phyloP scores from a whole-genome alignment of 1,140 invertebrate species.

The Pogonomyrmex barbatus region DNA sequence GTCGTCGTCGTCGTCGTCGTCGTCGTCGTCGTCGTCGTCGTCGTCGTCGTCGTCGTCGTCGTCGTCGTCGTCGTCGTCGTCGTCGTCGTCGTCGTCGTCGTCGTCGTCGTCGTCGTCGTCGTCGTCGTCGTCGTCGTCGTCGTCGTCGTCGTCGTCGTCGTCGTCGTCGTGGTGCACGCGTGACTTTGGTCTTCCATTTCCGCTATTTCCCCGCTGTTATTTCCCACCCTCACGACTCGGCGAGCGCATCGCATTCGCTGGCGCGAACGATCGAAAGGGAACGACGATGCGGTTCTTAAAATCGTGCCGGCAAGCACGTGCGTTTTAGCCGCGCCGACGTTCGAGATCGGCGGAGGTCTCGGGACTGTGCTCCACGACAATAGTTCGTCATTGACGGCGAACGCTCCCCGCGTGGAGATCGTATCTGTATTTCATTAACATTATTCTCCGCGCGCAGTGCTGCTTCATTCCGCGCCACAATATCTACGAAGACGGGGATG shows the following conservation, averaged over 20 bases:
- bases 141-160: no score
- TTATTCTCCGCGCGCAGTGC: slow-evolving; percentile 83
- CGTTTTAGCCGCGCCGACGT: slow-evolving; percentile 9
- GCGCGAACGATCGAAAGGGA: slow-evolving; percentile 5
- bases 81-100: no score
- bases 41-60: neutral
- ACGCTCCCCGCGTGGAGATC: slow-evolving; percentile 82
- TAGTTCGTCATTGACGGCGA: slow-evolving; percentile 59
- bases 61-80: no score
- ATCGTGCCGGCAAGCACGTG: neutral
- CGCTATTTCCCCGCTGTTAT: neutral
- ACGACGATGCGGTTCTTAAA: slow-evolving; percentile 44
- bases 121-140: no score
- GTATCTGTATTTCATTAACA: slow-evolving; percentile 87
- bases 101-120: neutral
- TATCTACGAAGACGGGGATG: slow-evolving; percentile 32
- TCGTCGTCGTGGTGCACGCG: neutral
- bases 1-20: neutral
- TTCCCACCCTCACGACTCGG: neutral
- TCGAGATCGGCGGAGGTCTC: neutral
- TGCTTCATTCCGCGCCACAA: slow-evolving; percentile 27
- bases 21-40: no score
- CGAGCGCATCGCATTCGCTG: slow-evolving; percentile 1
- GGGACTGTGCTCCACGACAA: slow-evolving; percentile 49
- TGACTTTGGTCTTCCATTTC: slow-evolving; percentile 52